Evolutionary conservation across 2,797 vertebrate genomes (phyloP).

Genomic region (Macrochelys suwanniensis): DNA sequence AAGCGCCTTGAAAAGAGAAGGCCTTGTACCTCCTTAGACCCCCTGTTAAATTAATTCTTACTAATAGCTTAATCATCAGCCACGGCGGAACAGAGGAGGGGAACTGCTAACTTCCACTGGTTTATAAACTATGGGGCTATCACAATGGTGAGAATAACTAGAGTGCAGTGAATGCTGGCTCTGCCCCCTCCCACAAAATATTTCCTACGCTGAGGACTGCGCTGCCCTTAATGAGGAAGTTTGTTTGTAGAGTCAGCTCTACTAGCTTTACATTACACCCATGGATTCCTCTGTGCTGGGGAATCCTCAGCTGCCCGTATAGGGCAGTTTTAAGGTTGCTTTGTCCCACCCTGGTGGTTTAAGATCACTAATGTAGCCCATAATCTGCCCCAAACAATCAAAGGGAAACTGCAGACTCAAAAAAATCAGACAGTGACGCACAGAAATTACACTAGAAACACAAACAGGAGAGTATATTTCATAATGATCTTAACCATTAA

Average conservation of each 20-base stretch:
- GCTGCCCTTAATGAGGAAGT: neutral
- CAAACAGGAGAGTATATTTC: neutral
- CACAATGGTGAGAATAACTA: neutral
- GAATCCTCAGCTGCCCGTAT: neutral
- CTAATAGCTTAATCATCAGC: neutral
- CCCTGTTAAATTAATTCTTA: neutral
- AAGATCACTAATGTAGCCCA: neutral
- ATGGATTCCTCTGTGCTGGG: neutral
- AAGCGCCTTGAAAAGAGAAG: neutral
- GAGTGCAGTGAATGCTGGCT: neutral
- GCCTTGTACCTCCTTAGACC: neutral
- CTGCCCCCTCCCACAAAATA: neutral
- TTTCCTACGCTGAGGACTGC: neutral
- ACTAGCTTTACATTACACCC: fast-evolving
- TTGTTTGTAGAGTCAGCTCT: neutral
- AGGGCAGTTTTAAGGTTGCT: neutral
- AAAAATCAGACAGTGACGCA: neutral
- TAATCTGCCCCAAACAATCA: neutral
- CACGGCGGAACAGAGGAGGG: neutral
- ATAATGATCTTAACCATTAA: neutral
- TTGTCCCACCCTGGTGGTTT: neutral
- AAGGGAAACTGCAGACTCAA: neutral
- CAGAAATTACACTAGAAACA: neutral
- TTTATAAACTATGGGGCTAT: neutral
- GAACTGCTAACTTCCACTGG: neutral